phyloP scores from a whole-genome alignment of 2,888 invertebrate species.

The Limenitis camilla region DNA sequence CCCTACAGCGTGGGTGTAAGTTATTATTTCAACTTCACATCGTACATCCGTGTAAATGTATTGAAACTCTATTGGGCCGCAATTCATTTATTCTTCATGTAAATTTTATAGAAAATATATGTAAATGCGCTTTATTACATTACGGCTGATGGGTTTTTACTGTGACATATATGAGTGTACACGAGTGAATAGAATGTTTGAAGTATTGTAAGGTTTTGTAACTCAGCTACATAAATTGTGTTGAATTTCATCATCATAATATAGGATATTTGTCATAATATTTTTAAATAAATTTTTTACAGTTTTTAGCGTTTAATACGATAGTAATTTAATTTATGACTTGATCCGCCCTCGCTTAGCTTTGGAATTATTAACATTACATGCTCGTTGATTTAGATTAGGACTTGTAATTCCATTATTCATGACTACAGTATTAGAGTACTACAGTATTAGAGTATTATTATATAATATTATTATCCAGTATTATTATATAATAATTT shows the following conservation, averaged over 20 bases:
- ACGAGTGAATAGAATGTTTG: slow-evolving; percentile 24
- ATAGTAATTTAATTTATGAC: too few relatives aligned
- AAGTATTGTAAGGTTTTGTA: slow-evolving; percentile 13
- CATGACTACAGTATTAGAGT: too few relatives aligned
- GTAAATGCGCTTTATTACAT: slow-evolving; percentile 69
- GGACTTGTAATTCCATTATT: too few relatives aligned
- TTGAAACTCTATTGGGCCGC: slow-evolving; percentile 36
- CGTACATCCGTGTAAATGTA: slow-evolving; percentile 23
- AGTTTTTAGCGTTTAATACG: too few relatives aligned
- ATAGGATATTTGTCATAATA: neutral
- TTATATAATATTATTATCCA: too few relatives aligned
- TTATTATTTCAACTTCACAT: slow-evolving; percentile 27
- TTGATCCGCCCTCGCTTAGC: too few relatives aligned
- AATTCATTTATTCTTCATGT: slow-evolving; percentile 67
- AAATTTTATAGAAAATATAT: slow-evolving; percentile 71
- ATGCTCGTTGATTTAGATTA: too few relatives aligned
- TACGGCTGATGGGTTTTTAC: slow-evolving; percentile 60
- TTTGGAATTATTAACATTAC: too few relatives aligned
- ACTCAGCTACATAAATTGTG: slow-evolving; percentile 6
- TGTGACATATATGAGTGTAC: slow-evolving; percentile 49
- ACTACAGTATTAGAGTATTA: too few relatives aligned
- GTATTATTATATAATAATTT: too few relatives aligned
- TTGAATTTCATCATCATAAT: neutral
- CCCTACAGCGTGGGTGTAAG: slow-evolving; percentile 27
- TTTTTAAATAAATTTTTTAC: neutral